Percentiles rank a stretch among this genome's conserved stretches.
phyloP scores from a whole-genome alignment of 2,888 invertebrate genomes.

The Ditula angustiorana region DNA sequence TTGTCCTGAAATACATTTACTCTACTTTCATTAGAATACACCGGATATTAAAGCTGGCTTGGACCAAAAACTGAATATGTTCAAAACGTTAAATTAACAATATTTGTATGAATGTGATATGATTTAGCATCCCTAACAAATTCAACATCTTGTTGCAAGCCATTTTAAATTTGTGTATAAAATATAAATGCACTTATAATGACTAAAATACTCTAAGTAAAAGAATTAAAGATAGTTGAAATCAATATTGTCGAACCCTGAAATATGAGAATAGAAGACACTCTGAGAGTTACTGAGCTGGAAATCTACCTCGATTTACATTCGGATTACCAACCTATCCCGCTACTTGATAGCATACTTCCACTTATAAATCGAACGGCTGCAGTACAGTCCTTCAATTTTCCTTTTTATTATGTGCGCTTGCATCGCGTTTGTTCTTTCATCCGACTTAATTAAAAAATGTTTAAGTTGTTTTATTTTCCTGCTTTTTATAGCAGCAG shows the following conservation, averaged over 20 bases:
- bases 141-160: too few species aligned
- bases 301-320: constrained; percentile 26
- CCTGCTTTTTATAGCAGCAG: not conserved
- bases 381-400: constrained; percentile 2
- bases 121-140: too few species aligned
- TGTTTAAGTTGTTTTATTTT: not conserved
- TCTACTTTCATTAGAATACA: too few species aligned
- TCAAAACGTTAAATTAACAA: too few species aligned
- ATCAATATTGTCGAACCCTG: constrained; percentile 3
- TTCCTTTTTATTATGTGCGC: not conserved
- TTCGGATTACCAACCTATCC: constrained; percentile 26
- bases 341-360: constrained; percentile 21
- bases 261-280: constrained; percentile 19
- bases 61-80: too few species aligned
- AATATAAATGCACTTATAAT: too few species aligned
- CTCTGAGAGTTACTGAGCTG: not conserved
- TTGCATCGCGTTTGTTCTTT: not conserved
- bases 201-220: not conserved
- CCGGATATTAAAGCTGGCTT: too few species aligned
- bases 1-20: too few species aligned
- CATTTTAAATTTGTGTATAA: too few species aligned
- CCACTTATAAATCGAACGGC: constrained; percentile 18
- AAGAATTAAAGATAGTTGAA: too few species aligned
- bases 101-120: too few species aligned
- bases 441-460: not conserved